Evolutionary conservation across 23 tunicate species (phyloP).

Genomic region (Trididemnum clinides): DNA sequence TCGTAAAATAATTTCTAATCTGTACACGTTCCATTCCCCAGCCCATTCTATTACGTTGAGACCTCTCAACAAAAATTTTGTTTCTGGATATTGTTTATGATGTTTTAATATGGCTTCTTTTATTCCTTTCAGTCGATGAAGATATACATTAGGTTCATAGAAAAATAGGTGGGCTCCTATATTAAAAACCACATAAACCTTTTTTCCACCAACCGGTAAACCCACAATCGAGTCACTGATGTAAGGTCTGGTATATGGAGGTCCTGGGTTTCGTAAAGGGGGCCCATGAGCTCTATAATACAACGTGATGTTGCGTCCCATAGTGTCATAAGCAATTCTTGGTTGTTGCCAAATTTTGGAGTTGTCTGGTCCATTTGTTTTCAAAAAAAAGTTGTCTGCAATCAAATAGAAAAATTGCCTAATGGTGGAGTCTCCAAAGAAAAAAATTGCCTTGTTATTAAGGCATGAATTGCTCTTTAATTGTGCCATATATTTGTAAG

Average conservation of each 20-base stretch:
- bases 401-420: background rate
- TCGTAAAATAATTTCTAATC: background rate
- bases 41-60: background rate
- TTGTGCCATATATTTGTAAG: background rate
- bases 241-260: constrained; percentile 49
- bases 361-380: background rate
- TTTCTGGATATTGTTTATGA: background rate
- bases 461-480: background rate
- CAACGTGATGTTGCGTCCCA: constrained; percentile 20
- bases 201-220: background rate
- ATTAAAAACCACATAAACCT: constrained; percentile 35
- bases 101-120: constrained; percentile 13
- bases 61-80: constrained; percentile 10
- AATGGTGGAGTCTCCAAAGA: background rate
- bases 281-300: constrained; percentile 68
- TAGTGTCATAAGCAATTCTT: constrained; percentile 15
- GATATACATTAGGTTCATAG: constrained; percentile 17
- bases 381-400: background rate
- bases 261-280: constrained; percentile 46
- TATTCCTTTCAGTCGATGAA: constrained; percentile 29
- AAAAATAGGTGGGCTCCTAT: constrained; percentile 28
- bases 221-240: constrained; percentile 39
- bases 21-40: constrained; percentile 27
- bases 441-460: background rate
- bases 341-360: background rate